Evolutionary conservation across 2,888 invertebrate species (phyloP).

Genomic region (Nasonia oneida): DNA sequence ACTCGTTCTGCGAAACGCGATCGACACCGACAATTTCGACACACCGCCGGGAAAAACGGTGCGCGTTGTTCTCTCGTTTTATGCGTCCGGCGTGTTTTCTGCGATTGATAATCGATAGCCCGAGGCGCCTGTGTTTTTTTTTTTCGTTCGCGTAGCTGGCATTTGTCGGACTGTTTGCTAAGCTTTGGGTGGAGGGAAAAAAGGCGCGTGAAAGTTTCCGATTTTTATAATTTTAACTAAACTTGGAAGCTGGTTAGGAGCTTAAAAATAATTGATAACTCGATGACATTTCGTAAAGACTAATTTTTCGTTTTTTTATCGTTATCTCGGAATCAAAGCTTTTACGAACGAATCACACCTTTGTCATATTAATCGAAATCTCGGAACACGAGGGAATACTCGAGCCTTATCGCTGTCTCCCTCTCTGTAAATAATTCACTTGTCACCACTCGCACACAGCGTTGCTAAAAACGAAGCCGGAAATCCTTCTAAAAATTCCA

Average conservation of each 20-base stretch:
- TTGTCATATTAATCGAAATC: neutral
- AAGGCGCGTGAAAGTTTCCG: neutral
- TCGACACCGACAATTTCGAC: conserved; percentile 22
- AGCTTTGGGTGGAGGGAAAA: neutral
- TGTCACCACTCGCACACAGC: neutral
- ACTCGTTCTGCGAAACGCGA: neutral
- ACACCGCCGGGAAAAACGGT: neutral
- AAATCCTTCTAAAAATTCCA: neutral
- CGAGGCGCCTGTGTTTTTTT: neutral
- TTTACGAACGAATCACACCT: neutral
- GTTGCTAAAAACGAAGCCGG: neutral
- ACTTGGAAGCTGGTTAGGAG: neutral
- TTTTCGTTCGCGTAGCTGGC: neutral
- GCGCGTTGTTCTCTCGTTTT: neutral
- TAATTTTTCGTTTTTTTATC: neutral
- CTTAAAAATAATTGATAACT: neutral
- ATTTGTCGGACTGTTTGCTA: neutral
- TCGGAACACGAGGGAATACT: neutral
- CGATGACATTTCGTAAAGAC: neutral
- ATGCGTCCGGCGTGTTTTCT: neutral
- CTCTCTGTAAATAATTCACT: neutral
- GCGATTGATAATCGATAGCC: conserved; percentile 34
- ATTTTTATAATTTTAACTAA: neutral
- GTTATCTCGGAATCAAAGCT: neutral
- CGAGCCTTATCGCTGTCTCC: neutral